phyloP scores from a whole-genome alignment of 1,140 invertebrate species.

The Dufourea novaeangliae region DNA sequence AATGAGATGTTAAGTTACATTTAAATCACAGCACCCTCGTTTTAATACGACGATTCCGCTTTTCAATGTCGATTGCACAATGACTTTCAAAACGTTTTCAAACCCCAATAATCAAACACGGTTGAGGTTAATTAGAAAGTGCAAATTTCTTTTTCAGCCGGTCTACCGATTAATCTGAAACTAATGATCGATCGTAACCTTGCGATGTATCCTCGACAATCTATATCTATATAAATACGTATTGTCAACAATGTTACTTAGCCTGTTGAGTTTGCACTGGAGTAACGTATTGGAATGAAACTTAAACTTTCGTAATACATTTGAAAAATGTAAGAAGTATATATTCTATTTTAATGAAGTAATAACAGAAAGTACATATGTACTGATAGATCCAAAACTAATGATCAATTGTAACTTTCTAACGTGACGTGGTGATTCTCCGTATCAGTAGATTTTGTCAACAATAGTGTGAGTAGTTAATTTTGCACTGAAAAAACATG shows the following conservation, averaged over 20 bases:
- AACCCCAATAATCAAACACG: neutral
- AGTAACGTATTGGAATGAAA: too few relatives aligned
- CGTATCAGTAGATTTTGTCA: too few relatives aligned
- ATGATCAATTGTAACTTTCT: too few relatives aligned
- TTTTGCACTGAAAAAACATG: neutral
- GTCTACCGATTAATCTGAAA: neutral
- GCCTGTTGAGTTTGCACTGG: neutral
- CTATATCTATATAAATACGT: neutral
- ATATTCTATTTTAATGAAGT: too few relatives aligned
- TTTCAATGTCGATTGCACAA: neutral
- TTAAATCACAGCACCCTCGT: neutral
- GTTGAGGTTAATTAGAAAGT: neutral
- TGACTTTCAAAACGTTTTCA: neutral
- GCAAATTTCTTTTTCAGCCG: neutral
- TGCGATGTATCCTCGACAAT: neutral
- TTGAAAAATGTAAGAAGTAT: neutral
- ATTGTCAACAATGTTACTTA: neutral
- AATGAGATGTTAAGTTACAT: neutral
- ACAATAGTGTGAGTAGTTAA: neutral
- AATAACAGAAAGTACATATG: too few relatives aligned
- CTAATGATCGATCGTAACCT: constrained; percentile 13
- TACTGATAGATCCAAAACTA: too few relatives aligned
- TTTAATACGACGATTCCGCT: neutral
- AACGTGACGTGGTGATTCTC: too few relatives aligned
- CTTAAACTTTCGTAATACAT: neutral